Conservation (phyloP, 2,113 vertebrate species). For the Gnathonemus echidnorhynchus region DNA sequence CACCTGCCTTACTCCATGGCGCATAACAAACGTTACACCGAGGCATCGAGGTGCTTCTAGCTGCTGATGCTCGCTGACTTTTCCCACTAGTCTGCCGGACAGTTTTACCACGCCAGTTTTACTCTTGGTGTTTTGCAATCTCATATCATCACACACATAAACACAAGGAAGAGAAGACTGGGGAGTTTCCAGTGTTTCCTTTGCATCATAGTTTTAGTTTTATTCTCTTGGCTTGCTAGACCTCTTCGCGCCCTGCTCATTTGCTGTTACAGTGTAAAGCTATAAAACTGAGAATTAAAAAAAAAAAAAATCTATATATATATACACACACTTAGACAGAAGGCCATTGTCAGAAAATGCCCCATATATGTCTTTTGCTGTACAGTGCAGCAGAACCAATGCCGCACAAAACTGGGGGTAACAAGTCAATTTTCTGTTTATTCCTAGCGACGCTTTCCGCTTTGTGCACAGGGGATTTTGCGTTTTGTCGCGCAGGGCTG, state of each 20-base stretch:
- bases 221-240: not conserved
- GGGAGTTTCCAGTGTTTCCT: not conserved
- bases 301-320: not conserved
- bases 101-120: too few relatives aligned
- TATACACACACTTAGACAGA: not conserved
- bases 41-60: not conserved
- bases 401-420: not conserved
- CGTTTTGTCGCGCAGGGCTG: not conserved
- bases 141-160: not conserved
- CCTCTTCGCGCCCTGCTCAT: not conserved
- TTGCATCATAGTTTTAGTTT: not conserved
- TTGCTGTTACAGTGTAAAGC: not conserved
- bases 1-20: not conserved
- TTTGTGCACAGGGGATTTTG: not conserved
- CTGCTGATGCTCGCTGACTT: not conserved
- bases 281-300: not conserved
- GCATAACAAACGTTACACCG: not conserved
- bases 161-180: not conserved
- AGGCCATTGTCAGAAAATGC: not conserved
- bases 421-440: constrained; percentile 20
- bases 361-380: not conserved
- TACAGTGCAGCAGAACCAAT: not conserved
- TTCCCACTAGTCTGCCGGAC: not conserved
- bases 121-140: not conserved
- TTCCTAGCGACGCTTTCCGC: not conserved